phyloP scores from a whole-genome alignment of 2,113 vertebrate species.

The Orientallactaga bullata region DNA sequence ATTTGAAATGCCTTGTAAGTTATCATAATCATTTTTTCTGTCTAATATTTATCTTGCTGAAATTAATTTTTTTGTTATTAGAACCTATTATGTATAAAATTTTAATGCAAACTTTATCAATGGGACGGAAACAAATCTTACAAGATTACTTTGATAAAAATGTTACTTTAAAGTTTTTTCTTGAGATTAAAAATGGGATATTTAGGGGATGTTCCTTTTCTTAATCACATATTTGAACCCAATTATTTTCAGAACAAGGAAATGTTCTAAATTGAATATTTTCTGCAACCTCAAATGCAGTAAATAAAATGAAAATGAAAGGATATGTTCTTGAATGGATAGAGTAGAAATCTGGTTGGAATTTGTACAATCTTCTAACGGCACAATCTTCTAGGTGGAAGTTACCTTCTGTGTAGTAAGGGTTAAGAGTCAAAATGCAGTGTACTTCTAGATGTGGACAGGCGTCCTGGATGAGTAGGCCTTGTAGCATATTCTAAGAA shows the following conservation, averaged over 20 bases:
- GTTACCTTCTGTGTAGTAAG: not conserved
- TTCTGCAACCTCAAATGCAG: not conserved
- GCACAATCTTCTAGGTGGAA: not conserved
- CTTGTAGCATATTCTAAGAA: not conserved
- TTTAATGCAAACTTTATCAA: not conserved
- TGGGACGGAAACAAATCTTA: not conserved
- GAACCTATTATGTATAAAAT: not conserved
- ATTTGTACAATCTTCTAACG: no score
- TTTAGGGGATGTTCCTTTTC: not conserved
- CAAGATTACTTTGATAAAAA: not conserved
- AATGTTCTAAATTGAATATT: not conserved
- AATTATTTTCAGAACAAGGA: slow-evolving; percentile 29
- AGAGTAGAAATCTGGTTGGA: not conserved
- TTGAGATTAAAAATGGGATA: no score
- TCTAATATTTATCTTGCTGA: not conserved
- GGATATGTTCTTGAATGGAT: not conserved
- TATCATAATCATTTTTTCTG: not conserved
- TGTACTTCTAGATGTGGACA: not conserved
- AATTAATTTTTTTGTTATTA: not conserved
- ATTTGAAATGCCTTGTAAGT: not conserved
- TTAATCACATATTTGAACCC: slow-evolving; percentile 33
- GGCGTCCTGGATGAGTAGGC: no score
- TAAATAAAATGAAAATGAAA: not conserved
- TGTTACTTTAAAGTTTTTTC: not conserved
- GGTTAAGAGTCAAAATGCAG: not conserved